phyloP scores from a whole-genome alignment of 2,888 invertebrate species.

The Tortricodes alternella region DNA sequence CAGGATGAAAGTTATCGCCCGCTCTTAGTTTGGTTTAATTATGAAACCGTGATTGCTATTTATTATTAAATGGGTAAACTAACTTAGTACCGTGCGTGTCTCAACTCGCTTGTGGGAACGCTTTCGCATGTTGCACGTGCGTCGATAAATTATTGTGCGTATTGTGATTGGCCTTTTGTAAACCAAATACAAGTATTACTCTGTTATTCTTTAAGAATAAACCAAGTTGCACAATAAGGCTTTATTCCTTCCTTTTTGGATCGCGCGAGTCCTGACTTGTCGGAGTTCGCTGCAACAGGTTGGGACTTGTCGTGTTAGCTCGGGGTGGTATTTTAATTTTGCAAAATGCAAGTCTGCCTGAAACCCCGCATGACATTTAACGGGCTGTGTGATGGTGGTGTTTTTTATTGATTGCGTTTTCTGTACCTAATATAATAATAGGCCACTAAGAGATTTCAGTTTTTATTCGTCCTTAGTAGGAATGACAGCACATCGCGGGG shows the following conservation, averaged over 20 bases:
- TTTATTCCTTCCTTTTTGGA: slow-evolving; percentile 39
- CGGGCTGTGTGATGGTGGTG: not conserved
- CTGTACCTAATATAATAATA: too few relatives aligned
- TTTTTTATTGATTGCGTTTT: too few relatives aligned
- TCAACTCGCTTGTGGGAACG: slow-evolving; percentile 24
- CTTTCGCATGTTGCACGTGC: slow-evolving; percentile 34
- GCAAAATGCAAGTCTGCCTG: slow-evolving; percentile 4
- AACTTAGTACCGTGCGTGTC: slow-evolving; percentile 16
- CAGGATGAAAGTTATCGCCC: slow-evolving; percentile 26
- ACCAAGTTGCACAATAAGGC: slow-evolving; percentile 33
- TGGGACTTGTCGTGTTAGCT: slow-evolving; percentile 52
- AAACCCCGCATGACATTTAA: not conserved
- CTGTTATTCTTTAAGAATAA: slow-evolving; percentile 25
- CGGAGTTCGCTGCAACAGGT: slow-evolving; percentile 55
- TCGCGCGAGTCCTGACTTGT: slow-evolving; percentile 55
- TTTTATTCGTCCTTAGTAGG: too few relatives aligned
- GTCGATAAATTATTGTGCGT: slow-evolving; percentile 29
- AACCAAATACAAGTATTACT: slow-evolving; percentile 26
- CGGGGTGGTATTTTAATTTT: slow-evolving; percentile 35
- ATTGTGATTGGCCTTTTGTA: slow-evolving; percentile 32
- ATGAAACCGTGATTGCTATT: slow-evolving; percentile 27
- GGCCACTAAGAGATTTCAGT: too few relatives aligned
- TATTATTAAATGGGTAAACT: slow-evolving; percentile 25
- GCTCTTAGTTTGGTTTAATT: slow-evolving; percentile 26
- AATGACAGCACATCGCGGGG: too few relatives aligned